These are phyloP conservation scores for Euura saliciscinereae DNA, from an alignment of 1,140 invertebrate genomes.

Conservation along the genomic window DNA sequence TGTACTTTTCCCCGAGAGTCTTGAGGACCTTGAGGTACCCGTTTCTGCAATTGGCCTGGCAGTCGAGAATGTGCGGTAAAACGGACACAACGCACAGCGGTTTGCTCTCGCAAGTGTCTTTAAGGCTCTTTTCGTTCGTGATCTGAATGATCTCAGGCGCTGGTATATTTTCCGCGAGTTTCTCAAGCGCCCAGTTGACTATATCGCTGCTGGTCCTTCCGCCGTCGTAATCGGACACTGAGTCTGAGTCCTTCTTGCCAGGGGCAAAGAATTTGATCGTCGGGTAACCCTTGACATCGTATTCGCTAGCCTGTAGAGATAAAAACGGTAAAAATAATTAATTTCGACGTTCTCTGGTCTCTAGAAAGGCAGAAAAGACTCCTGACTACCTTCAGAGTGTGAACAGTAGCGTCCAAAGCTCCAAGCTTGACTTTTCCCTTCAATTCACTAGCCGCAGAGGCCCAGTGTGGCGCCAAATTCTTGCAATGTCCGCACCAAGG, in stretches of 20 bases:
- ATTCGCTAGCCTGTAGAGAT: slow-evolving; percentile 66
- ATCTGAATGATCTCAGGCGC: slow-evolving; percentile 85
- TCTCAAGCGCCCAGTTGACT: slow-evolving; percentile 87
- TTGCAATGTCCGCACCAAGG: slow-evolving; percentile 98
- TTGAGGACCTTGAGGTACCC: slow-evolving; percentile 81
- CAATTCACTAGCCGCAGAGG: slow-evolving; percentile 88
- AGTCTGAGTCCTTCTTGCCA: slow-evolving; percentile 77
- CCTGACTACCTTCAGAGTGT: slow-evolving; percentile 69
- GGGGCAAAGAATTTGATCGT: slow-evolving; percentile 95
- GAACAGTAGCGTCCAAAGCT: slow-evolving; percentile 94
- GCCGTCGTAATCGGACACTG: slow-evolving; percentile 82
- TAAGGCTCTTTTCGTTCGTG: slow-evolving; percentile 68
- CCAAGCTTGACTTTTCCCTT: slow-evolving; percentile 97
- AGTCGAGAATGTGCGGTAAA: slow-evolving; percentile 96
- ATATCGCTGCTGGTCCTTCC: slow-evolving; percentile 93
- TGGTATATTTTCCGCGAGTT: slow-evolving; percentile 84
- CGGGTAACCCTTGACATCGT: slow-evolving; percentile 90
- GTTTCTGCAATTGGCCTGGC: slow-evolving; percentile 93
- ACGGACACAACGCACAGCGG: slow-evolving; percentile 94
- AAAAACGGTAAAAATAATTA: slow-evolving; percentile 11
- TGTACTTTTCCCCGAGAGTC: slow-evolving; percentile 88
- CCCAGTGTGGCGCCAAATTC: slow-evolving; percentile 94
- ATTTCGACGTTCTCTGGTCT: not conserved
- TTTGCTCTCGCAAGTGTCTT: slow-evolving; percentile 80
- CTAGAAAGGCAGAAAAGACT: not conserved